Evolutionary conservation across 2,113 vertebrate species (phyloP), one percentile per base, ranked within the genome.

Genomic region (Sinosuthora webbiana): DNA sequence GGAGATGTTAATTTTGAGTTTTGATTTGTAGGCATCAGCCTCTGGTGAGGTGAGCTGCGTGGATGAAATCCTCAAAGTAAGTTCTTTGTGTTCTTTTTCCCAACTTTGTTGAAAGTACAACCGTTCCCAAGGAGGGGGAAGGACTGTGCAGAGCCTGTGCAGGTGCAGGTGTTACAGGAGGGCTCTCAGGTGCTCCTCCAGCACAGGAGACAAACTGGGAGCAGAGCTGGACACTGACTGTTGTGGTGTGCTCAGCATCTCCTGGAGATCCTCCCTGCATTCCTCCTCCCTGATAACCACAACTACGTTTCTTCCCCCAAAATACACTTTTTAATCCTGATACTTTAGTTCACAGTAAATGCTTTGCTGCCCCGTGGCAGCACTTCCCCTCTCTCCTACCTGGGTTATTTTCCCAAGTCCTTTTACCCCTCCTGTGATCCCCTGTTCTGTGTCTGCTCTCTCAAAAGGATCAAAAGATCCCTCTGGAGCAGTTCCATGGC

Each of bases 41-140:
- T 98, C 98, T 13, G 98, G 99, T 87, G 99, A 99, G 67, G 98
- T 99, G 82, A 99, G 99, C 98, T 99, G 99, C 90, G 99, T 99
- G 56, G 99, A 99, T 97, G 99, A 99, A 97, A 99, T 99, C 96
- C 98, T 99, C 55, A 99, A 99, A 99, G 99, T 99, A 98, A 96
- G 98, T 97, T 47, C 27, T 93, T 19, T 24, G 31, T 23, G 60
- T 68, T 90, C n/a, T 55, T 81, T 22, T 53, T 78, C 57, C 6
- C 65, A 11, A n/a, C 15, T 16, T 68, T 67, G 35, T 35, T 90
- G 87, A 47, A 65, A 68, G 11, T 8, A 4, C 49, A 39, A 2
- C 53, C 16, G 2, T 60, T 55, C 3, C 22, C 53, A 5, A 25
- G 71, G 68, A 50, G 47, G 39, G 60, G 60, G 64, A 16, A 63